Evolutionary conservation across 2,113 vertebrate genomes (phyloP).

Genomic region (Illadopsis cleaveri): DNA sequence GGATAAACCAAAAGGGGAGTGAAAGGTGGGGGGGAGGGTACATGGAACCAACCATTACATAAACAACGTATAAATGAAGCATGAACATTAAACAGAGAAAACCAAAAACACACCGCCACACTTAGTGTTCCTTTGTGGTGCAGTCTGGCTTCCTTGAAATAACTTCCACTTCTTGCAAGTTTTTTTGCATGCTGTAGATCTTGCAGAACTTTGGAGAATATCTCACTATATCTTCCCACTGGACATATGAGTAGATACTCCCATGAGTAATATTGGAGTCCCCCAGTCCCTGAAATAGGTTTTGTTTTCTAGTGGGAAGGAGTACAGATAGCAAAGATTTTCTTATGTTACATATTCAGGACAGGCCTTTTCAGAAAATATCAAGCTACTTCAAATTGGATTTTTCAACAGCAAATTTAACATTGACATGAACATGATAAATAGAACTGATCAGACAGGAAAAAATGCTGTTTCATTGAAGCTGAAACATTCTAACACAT

Average conservation of each 20-base stretch:
- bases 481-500: background rate
- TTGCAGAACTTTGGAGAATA: background rate
- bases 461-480: background rate
- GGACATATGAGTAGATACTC: background rate
- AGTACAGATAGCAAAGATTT: background rate
- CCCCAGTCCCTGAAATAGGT: background rate
- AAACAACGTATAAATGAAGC: too few species aligned
- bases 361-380: background rate
- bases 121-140: background rate
- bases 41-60: too few species aligned
- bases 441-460: background rate
- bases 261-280: background rate
- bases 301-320: background rate
- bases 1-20: too few species aligned
- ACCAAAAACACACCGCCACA: too few species aligned
- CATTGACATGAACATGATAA: background rate
- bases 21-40: too few species aligned
- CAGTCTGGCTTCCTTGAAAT: background rate
- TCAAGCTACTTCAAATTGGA: background rate
- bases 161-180: background rate
- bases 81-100: too few species aligned
- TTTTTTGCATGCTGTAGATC: background rate
- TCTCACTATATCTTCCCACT: background rate
- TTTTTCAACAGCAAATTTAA: conserved; percentile 35
- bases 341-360: background rate